phyloP scores from a whole-genome alignment of 2,797 vertebrate genomes.

The Labeo calbasu region DNA sequence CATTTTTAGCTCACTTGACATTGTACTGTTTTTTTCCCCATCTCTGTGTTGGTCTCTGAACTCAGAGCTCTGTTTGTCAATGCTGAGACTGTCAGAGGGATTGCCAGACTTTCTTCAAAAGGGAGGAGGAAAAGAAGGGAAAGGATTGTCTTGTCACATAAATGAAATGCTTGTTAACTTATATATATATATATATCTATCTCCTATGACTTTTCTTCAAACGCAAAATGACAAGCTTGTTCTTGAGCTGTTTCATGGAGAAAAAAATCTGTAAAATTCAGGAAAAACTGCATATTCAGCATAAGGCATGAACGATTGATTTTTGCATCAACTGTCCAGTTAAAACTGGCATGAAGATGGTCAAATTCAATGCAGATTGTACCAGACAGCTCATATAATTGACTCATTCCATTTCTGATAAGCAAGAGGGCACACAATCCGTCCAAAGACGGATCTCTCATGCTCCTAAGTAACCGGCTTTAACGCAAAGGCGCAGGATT shows the following conservation, averaged over 20 bases:
- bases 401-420: conserved; percentile 29
- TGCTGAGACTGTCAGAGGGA: conserved; percentile 3
- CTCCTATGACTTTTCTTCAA: not conserved
- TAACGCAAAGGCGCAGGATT: conserved; percentile 25
- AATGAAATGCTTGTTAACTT: conserved; percentile 23
- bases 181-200: no score
- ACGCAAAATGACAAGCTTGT: not conserved
- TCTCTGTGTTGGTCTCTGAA: conserved; percentile 8
- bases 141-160: not conserved
- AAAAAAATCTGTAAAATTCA: not conserved
- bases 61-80: conserved; percentile 18
- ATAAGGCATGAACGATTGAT: not conserved
- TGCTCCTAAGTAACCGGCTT: conserved; percentile 34
- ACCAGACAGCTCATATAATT: conserved; percentile 23
- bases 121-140: not conserved
- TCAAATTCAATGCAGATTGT: conserved; percentile 4
- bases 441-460: conserved; percentile 2
- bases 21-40: not conserved
- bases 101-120: not conserved
- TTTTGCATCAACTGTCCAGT: not conserved
- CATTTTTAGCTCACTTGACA: conserved; percentile 8
- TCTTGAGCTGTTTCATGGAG: not conserved
- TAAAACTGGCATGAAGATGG: not conserved
- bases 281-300: not conserved
- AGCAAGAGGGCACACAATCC: conserved; percentile 18